phyloP scores from a whole-genome alignment of 2,888 invertebrate genomes.

The Melanophora roralis region DNA sequence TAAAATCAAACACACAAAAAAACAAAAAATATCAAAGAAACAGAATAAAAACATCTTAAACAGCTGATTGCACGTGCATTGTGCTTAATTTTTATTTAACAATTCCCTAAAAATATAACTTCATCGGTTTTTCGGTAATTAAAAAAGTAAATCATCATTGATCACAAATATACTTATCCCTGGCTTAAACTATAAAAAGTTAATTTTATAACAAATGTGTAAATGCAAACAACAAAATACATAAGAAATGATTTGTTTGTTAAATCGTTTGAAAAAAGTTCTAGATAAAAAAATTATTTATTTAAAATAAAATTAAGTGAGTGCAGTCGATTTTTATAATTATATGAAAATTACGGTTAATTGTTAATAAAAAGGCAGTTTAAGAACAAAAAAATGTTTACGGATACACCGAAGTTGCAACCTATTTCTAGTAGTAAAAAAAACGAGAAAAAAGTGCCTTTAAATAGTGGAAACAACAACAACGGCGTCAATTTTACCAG shows the following conservation, averaged over 20 bases:
- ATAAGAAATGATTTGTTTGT: neutral
- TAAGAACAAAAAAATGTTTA: slow-evolving; percentile 38
- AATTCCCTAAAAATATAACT: no score
- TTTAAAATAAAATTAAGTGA: no score
- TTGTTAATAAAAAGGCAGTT: no score
- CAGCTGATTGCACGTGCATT: slow-evolving; percentile 39
- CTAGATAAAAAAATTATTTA: neutral
- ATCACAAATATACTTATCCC: no score
- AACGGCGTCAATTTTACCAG: slow-evolving; percentile 5
- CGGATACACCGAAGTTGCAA: slow-evolving; percentile 63
- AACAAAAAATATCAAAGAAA: slow-evolving; percentile 52
- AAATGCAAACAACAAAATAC: neutral
- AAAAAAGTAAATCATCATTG: no score
- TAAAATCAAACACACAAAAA: slow-evolving; percentile 50
- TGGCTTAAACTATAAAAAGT: no score
- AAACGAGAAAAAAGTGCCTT: slow-evolving; percentile 44
- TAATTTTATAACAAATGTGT: neutral
- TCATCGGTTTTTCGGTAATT: no score
- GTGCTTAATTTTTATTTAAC: slow-evolving; percentile 14
- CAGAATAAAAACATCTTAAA: slow-evolving; percentile 2
- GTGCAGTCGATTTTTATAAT: no score
- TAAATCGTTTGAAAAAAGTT: neutral
- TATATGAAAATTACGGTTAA: neutral
- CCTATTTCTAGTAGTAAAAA: slow-evolving; percentile 59
- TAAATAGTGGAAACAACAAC: slow-evolving; percentile 22